Conservation (phyloP, 2,797 vertebrate species). For the Pempheris klunzingeri region DNA sequence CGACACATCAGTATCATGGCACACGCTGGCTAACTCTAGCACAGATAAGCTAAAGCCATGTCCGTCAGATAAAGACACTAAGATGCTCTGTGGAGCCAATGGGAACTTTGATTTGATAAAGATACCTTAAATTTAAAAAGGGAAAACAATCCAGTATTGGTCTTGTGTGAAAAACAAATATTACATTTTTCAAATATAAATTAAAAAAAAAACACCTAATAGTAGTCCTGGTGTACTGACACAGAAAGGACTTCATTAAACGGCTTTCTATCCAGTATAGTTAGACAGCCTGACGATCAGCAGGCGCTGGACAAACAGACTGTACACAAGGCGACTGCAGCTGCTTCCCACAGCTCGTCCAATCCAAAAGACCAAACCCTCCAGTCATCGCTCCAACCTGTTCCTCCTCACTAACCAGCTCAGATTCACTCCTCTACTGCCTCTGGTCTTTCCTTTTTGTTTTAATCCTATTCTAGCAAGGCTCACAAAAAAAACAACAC, state of each 20-base stretch:
- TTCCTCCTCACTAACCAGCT: conserved; percentile 45
- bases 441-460: background rate
- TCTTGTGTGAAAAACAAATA: no score
- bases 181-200: no score
- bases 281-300: conserved; percentile 59
- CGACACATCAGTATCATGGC: no score
- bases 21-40: no score
- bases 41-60: no score
- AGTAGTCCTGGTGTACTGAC: background rate
- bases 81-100: no score
- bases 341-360: conserved; percentile 57
- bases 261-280: conserved; percentile 26
- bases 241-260: conserved; percentile 31
- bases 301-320: conserved; percentile 64
- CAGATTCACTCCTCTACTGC: conserved; percentile 13
- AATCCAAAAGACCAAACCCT: conserved; percentile 38
- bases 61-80: no score
- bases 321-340: conserved; percentile 53
- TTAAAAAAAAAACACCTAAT: no score
- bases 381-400: conserved; percentile 58
- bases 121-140: no score
- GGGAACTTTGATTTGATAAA: no score
- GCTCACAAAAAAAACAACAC: background rate
- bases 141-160: no score
- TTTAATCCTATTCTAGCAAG: background rate